A percentile compares a stretch with the other conserved stretches of the same genome.
Conservation (phyloP, 2,797 vertebrate species). For the Avahi laniger region DNA sequence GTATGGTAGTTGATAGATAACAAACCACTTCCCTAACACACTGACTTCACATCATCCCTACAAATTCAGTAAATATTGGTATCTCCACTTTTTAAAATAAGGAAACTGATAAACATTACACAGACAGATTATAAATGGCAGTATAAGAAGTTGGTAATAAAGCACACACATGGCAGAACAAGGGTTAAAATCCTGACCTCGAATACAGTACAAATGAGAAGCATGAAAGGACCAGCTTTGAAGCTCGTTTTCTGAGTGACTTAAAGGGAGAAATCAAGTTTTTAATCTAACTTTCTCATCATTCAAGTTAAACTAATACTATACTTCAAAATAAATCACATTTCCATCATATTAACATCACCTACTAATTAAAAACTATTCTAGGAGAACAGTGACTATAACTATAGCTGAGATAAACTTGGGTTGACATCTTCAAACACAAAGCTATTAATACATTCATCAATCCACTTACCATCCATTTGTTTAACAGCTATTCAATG, state of each 20-base stretch:
- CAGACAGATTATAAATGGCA: not conserved
- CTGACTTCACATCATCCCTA: not conserved
- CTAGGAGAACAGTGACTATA: not conserved
- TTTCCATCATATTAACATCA: not conserved
- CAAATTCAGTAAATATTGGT: not conserved
- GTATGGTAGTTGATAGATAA: not conserved
- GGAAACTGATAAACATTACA: not conserved
- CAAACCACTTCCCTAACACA: not conserved
- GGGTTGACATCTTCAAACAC: not conserved
- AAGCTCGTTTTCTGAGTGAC: not conserved
- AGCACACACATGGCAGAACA: not conserved
- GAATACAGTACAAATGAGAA: not conserved
- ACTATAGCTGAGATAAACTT: not conserved
- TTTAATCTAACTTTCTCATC: constrained; percentile 5
- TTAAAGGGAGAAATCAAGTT: not conserved
- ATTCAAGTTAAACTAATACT: not conserved
- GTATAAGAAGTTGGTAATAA: not conserved
- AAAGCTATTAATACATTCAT: not conserved
- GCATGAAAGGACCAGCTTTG: not conserved
- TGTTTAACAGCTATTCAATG: not conserved
- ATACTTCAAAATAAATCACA: not conserved
- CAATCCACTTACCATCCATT: not conserved
- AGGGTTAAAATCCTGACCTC: not conserved
- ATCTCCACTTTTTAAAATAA: not conserved
- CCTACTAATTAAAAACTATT: not conserved